These are phyloP conservation scores for Lethocerus indicus DNA, from an alignment of 1,140 invertebrate genomes.

Conservation along the genomic window DNA sequence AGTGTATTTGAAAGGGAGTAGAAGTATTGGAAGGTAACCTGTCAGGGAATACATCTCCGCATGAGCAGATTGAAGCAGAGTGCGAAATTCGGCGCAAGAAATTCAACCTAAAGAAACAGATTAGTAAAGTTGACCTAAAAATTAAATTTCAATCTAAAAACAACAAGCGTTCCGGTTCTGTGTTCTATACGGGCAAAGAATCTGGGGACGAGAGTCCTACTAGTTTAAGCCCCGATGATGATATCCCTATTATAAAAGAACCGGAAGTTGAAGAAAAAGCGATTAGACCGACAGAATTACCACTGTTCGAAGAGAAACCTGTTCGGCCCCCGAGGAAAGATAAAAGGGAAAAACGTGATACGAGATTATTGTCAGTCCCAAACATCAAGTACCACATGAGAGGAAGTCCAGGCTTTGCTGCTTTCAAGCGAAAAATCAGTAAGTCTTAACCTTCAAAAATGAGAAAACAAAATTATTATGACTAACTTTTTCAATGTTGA, in stretches of 20 bases:
- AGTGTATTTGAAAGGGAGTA: constrained; percentile 12
- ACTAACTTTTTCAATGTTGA: not conserved
- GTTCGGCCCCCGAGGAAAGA: constrained; percentile 36
- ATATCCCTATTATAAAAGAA: constrained; percentile 13
- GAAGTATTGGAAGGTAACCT: constrained; percentile 11
- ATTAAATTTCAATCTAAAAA: constrained; percentile 29
- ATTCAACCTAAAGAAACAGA: constrained; percentile 52
- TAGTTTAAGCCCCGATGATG: constrained; percentile 14
- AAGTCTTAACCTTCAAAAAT: constrained; percentile 36
- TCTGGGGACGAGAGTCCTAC: constrained; percentile 8
- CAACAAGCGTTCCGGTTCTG: constrained; percentile 9
- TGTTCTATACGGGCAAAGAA: constrained; percentile 9
- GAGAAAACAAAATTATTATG: not conserved
- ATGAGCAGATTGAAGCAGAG: constrained; percentile 8
- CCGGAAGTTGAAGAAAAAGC: constrained; percentile 9
- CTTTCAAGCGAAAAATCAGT: constrained; percentile 66
- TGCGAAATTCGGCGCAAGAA: constrained; percentile 7
- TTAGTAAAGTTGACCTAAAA: constrained; percentile 63
- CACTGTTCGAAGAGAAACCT: constrained; percentile 41
- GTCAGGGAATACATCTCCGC: constrained; percentile 8
- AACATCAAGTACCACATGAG: constrained; percentile 48
- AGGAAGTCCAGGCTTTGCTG: constrained; percentile 23
- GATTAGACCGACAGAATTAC: constrained; percentile 38
- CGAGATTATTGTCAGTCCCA: constrained; percentile 53
- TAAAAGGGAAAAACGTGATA: constrained; percentile 36